Evolutionary conservation across 2,797 vertebrate species (phyloP).

Genomic region (Pseudochirops corinnae): DNA sequence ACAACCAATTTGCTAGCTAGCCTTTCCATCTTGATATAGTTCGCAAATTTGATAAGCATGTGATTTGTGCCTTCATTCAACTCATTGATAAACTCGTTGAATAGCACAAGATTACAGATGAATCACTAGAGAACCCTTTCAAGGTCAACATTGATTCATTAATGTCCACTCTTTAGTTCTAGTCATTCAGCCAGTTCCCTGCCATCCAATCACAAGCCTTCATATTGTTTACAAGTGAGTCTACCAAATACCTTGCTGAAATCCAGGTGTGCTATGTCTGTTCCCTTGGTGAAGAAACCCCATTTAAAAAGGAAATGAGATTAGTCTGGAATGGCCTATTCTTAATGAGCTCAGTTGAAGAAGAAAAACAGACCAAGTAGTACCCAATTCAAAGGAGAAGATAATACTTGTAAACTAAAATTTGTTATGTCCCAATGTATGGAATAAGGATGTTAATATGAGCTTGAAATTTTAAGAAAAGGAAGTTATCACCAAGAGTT

Average conservation of each 20-base stretch:
- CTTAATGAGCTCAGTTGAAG: too few species aligned
- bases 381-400: too few species aligned
- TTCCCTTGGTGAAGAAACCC: neutral
- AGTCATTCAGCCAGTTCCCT: neutral
- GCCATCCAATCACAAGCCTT: neutral
- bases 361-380: too few species aligned
- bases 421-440: too few species aligned
- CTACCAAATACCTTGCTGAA: neutral
- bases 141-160: neutral
- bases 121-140: neutral
- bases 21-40: neutral
- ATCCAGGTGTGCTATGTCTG: neutral
- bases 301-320: neutral
- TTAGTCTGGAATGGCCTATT: neutral
- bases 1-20: neutral
- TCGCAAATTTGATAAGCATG: neutral
- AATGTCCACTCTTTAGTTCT: neutral
- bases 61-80: neutral
- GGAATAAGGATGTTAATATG: too few species aligned
- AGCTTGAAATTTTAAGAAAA: too few species aligned
- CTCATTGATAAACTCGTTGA: neutral
- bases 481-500: too few species aligned
- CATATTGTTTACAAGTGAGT: neutral
- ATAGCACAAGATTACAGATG: neutral
- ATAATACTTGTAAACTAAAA: too few species aligned